A percentile compares a stretch with the other conserved stretches of the same genome.
phyloP scores from a whole-genome alignment of 2,888 invertebrate species.

The Philonicus albiceps region DNA sequence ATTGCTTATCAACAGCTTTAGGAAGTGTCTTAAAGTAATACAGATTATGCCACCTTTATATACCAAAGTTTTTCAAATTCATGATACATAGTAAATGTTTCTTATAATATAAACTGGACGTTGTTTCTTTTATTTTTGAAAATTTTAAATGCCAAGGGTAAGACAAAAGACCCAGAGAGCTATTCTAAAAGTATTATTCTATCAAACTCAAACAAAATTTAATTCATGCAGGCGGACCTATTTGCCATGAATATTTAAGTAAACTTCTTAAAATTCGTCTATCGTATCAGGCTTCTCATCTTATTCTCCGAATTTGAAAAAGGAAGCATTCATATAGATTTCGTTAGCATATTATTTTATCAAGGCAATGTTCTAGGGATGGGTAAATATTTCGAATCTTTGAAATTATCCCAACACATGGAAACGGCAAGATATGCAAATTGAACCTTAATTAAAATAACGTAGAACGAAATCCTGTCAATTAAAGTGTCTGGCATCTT shows the following conservation, averaged over 20 bases:
- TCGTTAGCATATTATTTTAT: neutral
- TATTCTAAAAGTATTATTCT: neutral
- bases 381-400: neutral
- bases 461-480: neutral
- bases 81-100: neutral
- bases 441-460: neutral
- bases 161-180: neutral
- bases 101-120: neutral
- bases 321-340: neutral
- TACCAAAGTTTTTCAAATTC: neutral
- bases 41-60: neutral
- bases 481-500: neutral
- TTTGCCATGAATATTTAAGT: neutral
- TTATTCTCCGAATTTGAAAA: neutral
- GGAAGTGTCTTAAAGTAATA: neutral
- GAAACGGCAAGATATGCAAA: neutral
- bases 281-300: neutral
- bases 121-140: neutral
- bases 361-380: neutral
- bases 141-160: neutral
- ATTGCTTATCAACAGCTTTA: neutral
- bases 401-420: neutral
- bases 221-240: neutral
- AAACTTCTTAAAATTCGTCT: neutral
- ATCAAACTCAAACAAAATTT: neutral